These are phyloP conservation scores for Tiliacea citrago DNA, from an alignment of 2,888 invertebrate species.

Conservation along the genomic window DNA sequence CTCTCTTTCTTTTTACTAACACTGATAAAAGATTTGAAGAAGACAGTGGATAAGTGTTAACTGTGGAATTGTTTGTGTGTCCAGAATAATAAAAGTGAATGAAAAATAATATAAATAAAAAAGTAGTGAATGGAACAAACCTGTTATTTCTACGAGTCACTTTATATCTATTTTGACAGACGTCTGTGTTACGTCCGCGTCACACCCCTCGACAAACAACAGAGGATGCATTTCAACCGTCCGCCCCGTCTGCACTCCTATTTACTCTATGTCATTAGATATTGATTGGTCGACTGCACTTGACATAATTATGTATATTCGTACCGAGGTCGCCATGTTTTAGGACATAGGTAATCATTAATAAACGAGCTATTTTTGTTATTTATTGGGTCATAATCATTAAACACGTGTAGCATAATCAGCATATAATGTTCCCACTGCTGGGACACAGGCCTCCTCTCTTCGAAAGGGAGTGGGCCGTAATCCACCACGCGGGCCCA, in stretches of 20 bases:
- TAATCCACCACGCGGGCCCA: too few relatives aligned
- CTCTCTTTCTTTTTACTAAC: too few relatives aligned
- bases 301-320: constrained; percentile 70
- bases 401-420: neutral
- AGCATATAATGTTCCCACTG: too few relatives aligned
- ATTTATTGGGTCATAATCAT: constrained; percentile 36
- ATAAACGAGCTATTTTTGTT: constrained; percentile 43
- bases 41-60: neutral
- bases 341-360: constrained; percentile 54
- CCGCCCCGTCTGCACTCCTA: constrained; percentile 17
- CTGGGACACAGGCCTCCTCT: too few relatives aligned
- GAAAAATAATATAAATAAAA: too few relatives aligned
- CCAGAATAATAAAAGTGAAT: neutral
- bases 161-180: neutral
- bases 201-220: neutral
- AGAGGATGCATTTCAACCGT: neutral
- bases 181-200: neutral
- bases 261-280: constrained; percentile 50
- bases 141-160: neutral
- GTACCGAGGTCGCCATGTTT: constrained; percentile 51
- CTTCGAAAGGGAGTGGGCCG: too few relatives aligned
- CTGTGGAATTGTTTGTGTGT: neutral
- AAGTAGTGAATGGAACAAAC: neutral
- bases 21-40: neutral
- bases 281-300: constrained; percentile 74